Conservation (phyloP, 2,888 invertebrate genomes). For the Agrotis puta region DNA sequence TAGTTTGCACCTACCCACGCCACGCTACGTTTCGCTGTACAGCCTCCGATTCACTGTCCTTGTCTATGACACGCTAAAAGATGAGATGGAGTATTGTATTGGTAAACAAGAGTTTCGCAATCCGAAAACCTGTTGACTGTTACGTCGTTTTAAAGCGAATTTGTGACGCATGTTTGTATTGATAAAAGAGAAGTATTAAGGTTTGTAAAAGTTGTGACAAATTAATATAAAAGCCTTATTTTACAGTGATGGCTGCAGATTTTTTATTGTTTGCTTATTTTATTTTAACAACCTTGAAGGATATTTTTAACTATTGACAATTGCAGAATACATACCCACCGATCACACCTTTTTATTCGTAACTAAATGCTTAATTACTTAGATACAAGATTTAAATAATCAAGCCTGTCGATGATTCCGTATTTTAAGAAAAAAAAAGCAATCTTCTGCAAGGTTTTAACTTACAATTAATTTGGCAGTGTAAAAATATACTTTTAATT, state of each 20-base stretch:
- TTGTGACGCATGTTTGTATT: slow-evolving; percentile 4
- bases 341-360: slow-evolving; percentile 15
- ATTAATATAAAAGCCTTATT: background rate
- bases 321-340: slow-evolving; percentile 4
- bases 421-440: slow-evolving; percentile 12
- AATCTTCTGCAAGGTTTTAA: background rate
- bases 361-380: slow-evolving; percentile 37
- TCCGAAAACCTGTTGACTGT: slow-evolving; percentile 53
- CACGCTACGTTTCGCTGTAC: slow-evolving; percentile 32
- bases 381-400: background rate
- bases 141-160: slow-evolving; percentile 36
- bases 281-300: background rate
- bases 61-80: slow-evolving; percentile 38
- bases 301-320: slow-evolving; percentile 1
- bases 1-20: slow-evolving; percentile 52
- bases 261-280: background rate
- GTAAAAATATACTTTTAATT: background rate
- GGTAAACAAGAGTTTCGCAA: slow-evolving; percentile 65
- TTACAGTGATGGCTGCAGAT: background rate
- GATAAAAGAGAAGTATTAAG: slow-evolving; percentile 14
- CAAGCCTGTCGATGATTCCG: background rate
- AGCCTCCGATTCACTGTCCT: slow-evolving; percentile 56
- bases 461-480: background rate
- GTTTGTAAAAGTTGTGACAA: background rate
- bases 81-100: slow-evolving; percentile 49